Base-by-base conservation (phyloP, 2,797 vertebrate genomes). In the Rhincodon typus region DNA sequence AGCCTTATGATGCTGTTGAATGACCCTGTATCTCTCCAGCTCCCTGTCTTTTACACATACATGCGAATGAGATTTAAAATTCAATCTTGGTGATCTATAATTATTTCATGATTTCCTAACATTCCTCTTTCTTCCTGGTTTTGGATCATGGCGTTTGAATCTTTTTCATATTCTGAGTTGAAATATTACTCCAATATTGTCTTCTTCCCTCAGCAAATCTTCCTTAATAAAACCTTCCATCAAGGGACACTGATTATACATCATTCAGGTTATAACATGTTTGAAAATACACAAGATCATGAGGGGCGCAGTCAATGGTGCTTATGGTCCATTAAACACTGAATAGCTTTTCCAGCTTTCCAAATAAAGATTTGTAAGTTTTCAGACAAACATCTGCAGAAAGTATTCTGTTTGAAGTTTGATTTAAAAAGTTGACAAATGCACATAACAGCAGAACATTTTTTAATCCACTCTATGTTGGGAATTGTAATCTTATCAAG, bases 351-450 rank as follows among this genome's bases (percentile, higher is more conserved):
- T 27, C 62, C 62, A 93, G 90, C 90, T 93, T 93, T 93, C 19
- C 66, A 93, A 93, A 93, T 42, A 67, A 42, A 93, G 62, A 2
- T 12, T 69, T 69, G 90, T 34, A 69, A 42, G 6, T 67, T 93
- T 93, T 93, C 90, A 93, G 88, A 66, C 62, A 25, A 50, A 93
- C 90, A 93, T 93, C 90, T 93, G 90, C 90, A 93, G 90, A 93
- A 93, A 67, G 62, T 93, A 67, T 93, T 93, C 19, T 93, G 88
- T 10, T 34, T 66, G 88, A 91, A 67, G 57, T 67, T 91, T 66
- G 34, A 91, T 62, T 62, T 38, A 38, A 23, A 93, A 93, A 67
- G 21, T 67, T 93, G 62, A 67, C 90, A 66, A 93, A 93, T 69
- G 62, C n/a, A 69, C 6, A 12, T 42, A 93, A 93, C 10, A n/a